phyloP scores from a whole-genome alignment of 2,797 vertebrate genomes.

The Pachyuromys duprasi region DNA sequence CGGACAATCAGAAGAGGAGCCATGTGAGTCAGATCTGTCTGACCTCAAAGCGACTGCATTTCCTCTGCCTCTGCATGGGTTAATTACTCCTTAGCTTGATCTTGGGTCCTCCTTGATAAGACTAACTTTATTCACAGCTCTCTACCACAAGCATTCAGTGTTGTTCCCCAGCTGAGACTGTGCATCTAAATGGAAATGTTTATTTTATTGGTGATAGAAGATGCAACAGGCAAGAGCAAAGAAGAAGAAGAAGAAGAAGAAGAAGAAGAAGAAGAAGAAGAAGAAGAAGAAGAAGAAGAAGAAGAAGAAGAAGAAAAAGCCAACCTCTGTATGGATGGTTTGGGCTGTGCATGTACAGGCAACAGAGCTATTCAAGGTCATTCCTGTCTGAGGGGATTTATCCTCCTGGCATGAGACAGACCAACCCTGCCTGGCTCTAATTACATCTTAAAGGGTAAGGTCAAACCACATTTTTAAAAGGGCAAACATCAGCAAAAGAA shows the following conservation, averaged over 20 bases:
- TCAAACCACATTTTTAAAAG: background rate
- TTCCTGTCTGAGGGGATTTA: background rate
- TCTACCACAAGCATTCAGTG: background rate
- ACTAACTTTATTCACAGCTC: background rate
- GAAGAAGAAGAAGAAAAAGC: too few relatives aligned
- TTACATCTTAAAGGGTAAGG: conserved; percentile 34
- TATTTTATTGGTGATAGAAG: conserved; percentile 49
- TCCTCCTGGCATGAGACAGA: background rate
- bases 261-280: background rate
- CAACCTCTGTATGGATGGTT: background rate
- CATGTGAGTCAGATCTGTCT: background rate
- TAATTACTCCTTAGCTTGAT: conserved; percentile 27
- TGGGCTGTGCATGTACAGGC: background rate
- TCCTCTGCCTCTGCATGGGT: background rate
- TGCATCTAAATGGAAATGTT: conserved; percentile 66
- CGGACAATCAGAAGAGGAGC: background rate
- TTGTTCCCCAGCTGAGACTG: background rate
- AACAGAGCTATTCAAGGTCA: background rate
- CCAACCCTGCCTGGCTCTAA: background rate
- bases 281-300: background rate
- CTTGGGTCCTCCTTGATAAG: background rate
- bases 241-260: background rate
- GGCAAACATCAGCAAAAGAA: conserved; percentile 26
- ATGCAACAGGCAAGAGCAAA: background rate
- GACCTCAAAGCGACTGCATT: background rate